A percentile compares a stretch with the other conserved stretches of the same genome.
Conservation (phyloP, 2,888 invertebrate genomes). For the Thelaira solivaga region DNA sequence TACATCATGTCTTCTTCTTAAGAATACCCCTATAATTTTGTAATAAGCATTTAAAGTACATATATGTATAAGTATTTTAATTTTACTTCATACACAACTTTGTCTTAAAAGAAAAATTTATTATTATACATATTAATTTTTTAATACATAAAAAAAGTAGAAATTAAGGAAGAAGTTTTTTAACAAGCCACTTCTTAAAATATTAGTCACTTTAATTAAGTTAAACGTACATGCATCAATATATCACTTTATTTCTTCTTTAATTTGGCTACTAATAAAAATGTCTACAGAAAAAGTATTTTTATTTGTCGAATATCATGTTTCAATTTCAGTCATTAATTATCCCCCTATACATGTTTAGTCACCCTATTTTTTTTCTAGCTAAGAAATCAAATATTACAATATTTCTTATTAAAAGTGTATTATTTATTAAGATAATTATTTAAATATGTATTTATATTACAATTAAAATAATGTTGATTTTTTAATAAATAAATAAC, state of each 20-base stretch:
- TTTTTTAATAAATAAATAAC: slow-evolving; percentile 57
- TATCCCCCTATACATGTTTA: too few species aligned
- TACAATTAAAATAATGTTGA: slow-evolving; percentile 51
- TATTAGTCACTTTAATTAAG: slow-evolving; percentile 51
- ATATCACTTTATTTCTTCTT: background rate
- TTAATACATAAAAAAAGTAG: slow-evolving; percentile 2
- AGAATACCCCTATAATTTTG: background rate
- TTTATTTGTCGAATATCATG: background rate
- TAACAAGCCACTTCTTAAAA: slow-evolving; percentile 24
- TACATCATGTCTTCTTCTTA: background rate
- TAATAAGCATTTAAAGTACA: slow-evolving; percentile 48
- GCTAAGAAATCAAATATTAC: slow-evolving; percentile 4
- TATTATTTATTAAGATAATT: slow-evolving; percentile 54
- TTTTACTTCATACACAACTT: slow-evolving; percentile 1
- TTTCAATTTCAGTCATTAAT: too few species aligned
- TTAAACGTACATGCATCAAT: background rate
- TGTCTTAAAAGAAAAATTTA: background rate
- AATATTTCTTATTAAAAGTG: slow-evolving; percentile 38
- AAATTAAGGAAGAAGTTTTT: slow-evolving; percentile 26
- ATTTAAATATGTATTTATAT: slow-evolving; percentile 56
- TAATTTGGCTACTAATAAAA: slow-evolving; percentile 24
- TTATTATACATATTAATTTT: background rate
- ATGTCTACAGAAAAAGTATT: background rate
- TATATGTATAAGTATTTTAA: slow-evolving; percentile 7
- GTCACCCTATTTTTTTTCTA: background rate